Base-by-base conservation (phyloP, 2,888 invertebrate species). In the Oconnorella tubifera region DNA sequence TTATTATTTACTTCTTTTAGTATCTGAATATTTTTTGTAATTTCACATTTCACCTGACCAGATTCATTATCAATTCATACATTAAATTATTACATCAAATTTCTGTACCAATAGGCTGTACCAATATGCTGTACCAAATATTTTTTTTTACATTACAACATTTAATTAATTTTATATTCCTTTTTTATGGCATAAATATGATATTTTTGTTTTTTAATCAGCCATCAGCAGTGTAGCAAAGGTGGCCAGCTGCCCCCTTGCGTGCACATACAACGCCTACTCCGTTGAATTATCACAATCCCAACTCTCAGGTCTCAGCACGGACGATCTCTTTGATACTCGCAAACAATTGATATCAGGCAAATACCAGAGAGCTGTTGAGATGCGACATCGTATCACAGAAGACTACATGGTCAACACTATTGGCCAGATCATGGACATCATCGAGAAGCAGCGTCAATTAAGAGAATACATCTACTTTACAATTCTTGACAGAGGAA, bases 281-380 rank as follows among this genome's bases (percentile, higher is more conserved):
- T 57, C 56, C 0, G 58, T 62, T 2, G 63, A 65, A 27, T 33
- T 65, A 1, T 68, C 68, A 2, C 59, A 63, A n/a, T 64, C 68
- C 3, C 57, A 63, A 28, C 56, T 68, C 27, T 68, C 68, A 0
- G 63, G 51, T 1, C 61, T 65, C 32, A 49, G 55, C 31, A 59
- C 49, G 6, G 28, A 28, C 6, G 56, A 62, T 2, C 62, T 68
- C 1, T 33, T 68, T 2, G 60, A 57, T 1, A 31, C 48, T 23
- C 49, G 50, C 4, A 19, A 23, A 2, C 53, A 50, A 10, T 32
- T 53, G 4, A 33, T 64, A 1, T 6, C 2, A 1, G 3, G 1
- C 19, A 50, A 28, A 14, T 64, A 59, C 59, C 27, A 59, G 27
- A 3, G 27, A 25, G 64, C 64, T 31, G n/a, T 55, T 6, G 64